Evolutionary conservation across 2,113 vertebrate species (phyloP).

Genomic region (Hemichromis elongatus): DNA sequence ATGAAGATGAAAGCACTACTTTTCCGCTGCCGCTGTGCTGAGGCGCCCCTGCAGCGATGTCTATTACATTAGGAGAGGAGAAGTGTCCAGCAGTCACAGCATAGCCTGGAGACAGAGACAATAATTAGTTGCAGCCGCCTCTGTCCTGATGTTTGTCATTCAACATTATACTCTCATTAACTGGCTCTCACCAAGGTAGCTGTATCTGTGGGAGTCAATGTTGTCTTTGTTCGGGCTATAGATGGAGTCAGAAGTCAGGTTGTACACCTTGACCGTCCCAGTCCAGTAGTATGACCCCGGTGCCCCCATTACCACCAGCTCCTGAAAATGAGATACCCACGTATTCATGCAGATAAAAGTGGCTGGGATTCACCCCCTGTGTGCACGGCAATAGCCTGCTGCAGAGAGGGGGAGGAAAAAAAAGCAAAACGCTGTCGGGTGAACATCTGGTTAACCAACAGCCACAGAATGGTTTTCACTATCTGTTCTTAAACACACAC

Average conservation of each 20-base stretch:
- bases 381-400: neutral
- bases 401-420: neutral
- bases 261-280: conserved; percentile 94
- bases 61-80: conserved; percentile 79
- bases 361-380: neutral
- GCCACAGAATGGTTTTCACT: conserved; percentile 63
- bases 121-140: neutral
- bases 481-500: conserved; percentile 54
- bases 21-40: conserved; percentile 90
- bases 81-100: conserved; percentile 94
- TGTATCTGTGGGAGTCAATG: conserved; percentile 84
- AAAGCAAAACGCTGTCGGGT: conserved; percentile 7
- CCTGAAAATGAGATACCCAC: conserved; percentile 65
- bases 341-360: neutral
- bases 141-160: neutral
- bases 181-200: conserved; percentile 86
- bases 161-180: neutral
- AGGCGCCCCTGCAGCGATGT: conserved; percentile 93
- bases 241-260: conserved; percentile 86
- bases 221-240: conserved; percentile 85
- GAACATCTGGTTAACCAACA: conserved; percentile 61
- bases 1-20: conserved; percentile 66
- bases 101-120: conserved; percentile 77
- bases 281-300: conserved; percentile 98
- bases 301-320: conserved; percentile 95